Percentiles rank a stretch among this genome's conserved stretches.
phyloP scores from a whole-genome alignment of 1,140 invertebrate genomes.

The Calephelis nemesis region DNA sequence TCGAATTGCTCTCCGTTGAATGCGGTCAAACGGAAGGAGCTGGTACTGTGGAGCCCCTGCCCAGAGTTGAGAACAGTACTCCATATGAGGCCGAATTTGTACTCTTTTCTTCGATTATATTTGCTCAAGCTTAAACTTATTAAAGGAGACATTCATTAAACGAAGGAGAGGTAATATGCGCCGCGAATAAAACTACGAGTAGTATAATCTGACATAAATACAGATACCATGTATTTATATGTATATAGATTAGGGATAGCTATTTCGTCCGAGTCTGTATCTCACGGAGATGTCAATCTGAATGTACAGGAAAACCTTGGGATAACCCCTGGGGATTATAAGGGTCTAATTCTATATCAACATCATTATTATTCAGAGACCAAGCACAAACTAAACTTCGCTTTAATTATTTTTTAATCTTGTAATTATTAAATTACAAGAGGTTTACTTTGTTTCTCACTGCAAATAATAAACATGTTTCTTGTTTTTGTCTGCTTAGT shows the following conservation, averaged over 20 bases:
- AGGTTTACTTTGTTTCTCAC: not conserved
- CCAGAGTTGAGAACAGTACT: too few relatives aligned
- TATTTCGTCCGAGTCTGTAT: not conserved
- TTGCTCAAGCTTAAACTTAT: too few relatives aligned
- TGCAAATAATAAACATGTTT: not conserved
- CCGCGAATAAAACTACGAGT: too few relatives aligned
- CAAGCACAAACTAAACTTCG: not conserved
- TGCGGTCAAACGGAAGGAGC: too few relatives aligned
- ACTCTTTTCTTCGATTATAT: too few relatives aligned
- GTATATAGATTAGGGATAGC: not conserved
- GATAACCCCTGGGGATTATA: not conserved
- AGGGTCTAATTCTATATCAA: conserved; percentile 10
- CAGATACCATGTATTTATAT: not conserved
- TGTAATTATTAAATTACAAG: not conserved
- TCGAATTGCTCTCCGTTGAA: too few relatives aligned
- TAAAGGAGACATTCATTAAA: too few relatives aligned
- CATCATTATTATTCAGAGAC: conserved; percentile 10
- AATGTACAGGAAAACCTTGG: conserved; percentile 12
- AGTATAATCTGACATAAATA: too few relatives aligned
- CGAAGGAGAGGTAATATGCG: too few relatives aligned
- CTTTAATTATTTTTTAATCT: not conserved
- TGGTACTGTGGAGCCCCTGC: too few relatives aligned
- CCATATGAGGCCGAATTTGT: too few relatives aligned
- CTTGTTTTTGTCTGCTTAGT: too few relatives aligned
- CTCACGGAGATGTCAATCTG: conserved; percentile 4